Conservation (phyloP, 1,140 invertebrate genomes). For the Papilio polyxenes region DNA sequence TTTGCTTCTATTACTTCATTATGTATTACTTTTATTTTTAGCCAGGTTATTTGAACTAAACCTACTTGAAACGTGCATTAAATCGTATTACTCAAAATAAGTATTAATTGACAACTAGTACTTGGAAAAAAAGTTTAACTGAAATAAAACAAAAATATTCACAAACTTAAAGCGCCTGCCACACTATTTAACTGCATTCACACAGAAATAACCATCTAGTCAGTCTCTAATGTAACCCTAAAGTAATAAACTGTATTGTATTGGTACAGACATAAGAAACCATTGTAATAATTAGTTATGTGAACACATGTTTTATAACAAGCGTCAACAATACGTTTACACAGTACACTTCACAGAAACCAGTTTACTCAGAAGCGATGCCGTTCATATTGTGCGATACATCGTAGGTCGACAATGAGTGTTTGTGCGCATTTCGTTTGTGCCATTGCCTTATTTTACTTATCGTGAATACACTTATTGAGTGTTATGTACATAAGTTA, state of each 20-base stretch:
- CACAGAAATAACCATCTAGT: background rate
- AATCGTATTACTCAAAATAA: too few species aligned
- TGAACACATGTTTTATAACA: slow-evolving; percentile 28
- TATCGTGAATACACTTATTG: background rate
- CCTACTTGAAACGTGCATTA: background rate
- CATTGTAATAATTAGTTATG: slow-evolving; percentile 22
- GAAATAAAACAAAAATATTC: background rate
- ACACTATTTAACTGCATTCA: background rate
- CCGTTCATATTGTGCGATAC: slow-evolving; percentile 9
- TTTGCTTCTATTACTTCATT: background rate
- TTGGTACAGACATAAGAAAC: slow-evolving; percentile 20
- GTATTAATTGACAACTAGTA: too few species aligned
- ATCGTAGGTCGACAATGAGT: slow-evolving; percentile 5
- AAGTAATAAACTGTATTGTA: background rate
- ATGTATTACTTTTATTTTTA: background rate
- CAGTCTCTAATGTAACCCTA: background rate
- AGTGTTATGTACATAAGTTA: background rate
- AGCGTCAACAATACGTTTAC: slow-evolving; percentile 23
- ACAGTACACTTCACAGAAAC: slow-evolving; percentile 27
- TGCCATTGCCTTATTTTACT: slow-evolving; percentile 16
- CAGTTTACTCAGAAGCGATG: slow-evolving; percentile 19
- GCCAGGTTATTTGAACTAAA: background rate
- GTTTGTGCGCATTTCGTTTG: background rate
- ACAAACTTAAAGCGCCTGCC: background rate
- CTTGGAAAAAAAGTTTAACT: too few species aligned